Base-by-base conservation (phyloP, 2,888 invertebrate species). In the Cistogaster globosa region DNA sequence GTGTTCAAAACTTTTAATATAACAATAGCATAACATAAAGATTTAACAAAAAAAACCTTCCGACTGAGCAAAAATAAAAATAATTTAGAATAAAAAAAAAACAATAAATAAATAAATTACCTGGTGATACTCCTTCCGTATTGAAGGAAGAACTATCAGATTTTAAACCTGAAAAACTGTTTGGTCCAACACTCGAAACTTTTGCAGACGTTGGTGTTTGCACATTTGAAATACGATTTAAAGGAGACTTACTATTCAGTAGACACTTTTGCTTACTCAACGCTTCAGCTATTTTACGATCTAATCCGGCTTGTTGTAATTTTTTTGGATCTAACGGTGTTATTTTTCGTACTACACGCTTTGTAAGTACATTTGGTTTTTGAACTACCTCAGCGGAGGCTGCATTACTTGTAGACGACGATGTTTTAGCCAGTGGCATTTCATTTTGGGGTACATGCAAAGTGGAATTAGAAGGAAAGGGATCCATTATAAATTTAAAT, bases 281-380 rank as follows among this genome's bases (percentile, higher is more conserved):
- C 4, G 90, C 92, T 74, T 90, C 90, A 14, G 91, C 91, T 48
- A 92, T 88, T 81, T 90, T 89, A 1, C 90, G 85, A 82, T 91
- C 90, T 32, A 92, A 80, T 9, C 93, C 91, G 3, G 90, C 87
- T 42, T 89, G 85, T 69, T 90, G 89, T 1, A 92, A 86, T 85
- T 92, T 92, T 4, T 89, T 90, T 4, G 90, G 88, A 88, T 92
- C 92, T 55, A 92, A 87, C 14, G 89, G 89, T 68, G 87, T 87
- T 36, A 91, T 89, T 87, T 88, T 89, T 26, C 90, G 90, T 42
- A 92, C 90, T 57, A 92, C 87, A 42, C 90, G 90, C 71, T 89
- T 89, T 1, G 9, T 48, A 42, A 45, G 18, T 16, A 9, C 14
- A 68, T 63, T 67, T 2, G 45, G 9, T 20, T 8, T 20, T 0